Conservation (phyloP, 2,113 vertebrate species). For the Phrynosoma platyrhinos region DNA sequence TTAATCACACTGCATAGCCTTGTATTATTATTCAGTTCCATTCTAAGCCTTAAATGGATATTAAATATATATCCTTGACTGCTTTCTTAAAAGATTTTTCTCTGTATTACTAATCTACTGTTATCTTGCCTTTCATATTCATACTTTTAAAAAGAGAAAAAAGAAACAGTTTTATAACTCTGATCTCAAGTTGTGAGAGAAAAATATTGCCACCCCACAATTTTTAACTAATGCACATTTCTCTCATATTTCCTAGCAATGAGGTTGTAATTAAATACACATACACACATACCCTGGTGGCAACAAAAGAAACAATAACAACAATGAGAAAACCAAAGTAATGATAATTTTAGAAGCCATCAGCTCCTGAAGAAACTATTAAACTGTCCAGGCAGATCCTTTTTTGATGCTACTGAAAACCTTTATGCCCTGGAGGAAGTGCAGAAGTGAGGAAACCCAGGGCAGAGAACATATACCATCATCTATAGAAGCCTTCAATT, state of each 20-base stretch:
- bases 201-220: neutral
- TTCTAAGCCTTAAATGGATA: slow-evolving; percentile 57
- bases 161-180: slow-evolving; percentile 42
- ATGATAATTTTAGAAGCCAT: neutral
- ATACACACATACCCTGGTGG: too few species aligned
- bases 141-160: neutral
- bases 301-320: neutral
- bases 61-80: slow-evolving; percentile 54
- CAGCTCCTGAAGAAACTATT: neutral
- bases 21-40: slow-evolving; percentile 55
- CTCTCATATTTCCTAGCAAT: neutral
- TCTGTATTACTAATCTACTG: slow-evolving; percentile 44
- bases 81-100: slow-evolving; percentile 31
- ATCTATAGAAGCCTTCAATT: too few species aligned
- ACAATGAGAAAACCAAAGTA: neutral
- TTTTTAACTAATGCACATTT: neutral
- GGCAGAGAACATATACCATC: too few species aligned
- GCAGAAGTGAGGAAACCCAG: too few species aligned
- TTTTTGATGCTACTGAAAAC: too few species aligned
- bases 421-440: too few species aligned
- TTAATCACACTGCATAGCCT: slow-evolving; percentile 47
- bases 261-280: neutral
- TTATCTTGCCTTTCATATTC: slow-evolving; percentile 32
- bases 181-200: neutral
- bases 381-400: too few species aligned